Base-by-base conservation (phyloP, 2,113 vertebrate species). In the Struthio camelus region DNA sequence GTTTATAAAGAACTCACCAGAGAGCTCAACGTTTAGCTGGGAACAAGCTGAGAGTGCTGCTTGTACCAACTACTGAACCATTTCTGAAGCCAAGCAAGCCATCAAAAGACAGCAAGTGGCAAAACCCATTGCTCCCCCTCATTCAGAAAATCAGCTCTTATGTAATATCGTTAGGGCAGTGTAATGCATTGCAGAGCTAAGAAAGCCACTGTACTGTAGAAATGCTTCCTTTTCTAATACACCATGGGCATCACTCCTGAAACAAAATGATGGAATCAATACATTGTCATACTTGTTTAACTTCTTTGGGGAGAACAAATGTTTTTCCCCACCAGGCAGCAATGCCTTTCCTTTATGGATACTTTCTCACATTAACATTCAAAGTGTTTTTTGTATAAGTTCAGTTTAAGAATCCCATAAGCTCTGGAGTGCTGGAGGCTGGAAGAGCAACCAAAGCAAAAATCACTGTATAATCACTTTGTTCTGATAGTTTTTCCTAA, bases 261-360 rank as follows among this genome's bases (percentile, higher is more conserved):
- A 93, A 77, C 65, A 82, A 89, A 92, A 56, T 58, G 10, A 67
- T 72, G 48, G 75, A 85, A 94, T 82, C 62, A 85, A 91, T 83
- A 82, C 6, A 69, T 91, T 19, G 18, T 77, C 89, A 93, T 87
- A 62, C 18, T 82, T 73, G 32, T 58, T 93, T 75, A 59, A 13
- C 36, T 71, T 87, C 87, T 87, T 78, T 87, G 59, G 54, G 48
- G 58, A 87, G 59, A 90, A 32, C 3, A 80, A 91, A 38, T 69
- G 3, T 34, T 92, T 87, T 89, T 69, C 20, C 64, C 44, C 22
- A 80, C 30, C 13, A 42, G 42, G 48, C 7, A 87, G 23, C 30
- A 77, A 56, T 28, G 10, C 16, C 16, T 85, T 71, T 24, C 20
- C 34, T 76, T 81, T 62, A 69, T 34, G 36, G 23, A 40, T 87